Conservation (phyloP, 2,888 invertebrate species). For the Hyles lineata region DNA sequence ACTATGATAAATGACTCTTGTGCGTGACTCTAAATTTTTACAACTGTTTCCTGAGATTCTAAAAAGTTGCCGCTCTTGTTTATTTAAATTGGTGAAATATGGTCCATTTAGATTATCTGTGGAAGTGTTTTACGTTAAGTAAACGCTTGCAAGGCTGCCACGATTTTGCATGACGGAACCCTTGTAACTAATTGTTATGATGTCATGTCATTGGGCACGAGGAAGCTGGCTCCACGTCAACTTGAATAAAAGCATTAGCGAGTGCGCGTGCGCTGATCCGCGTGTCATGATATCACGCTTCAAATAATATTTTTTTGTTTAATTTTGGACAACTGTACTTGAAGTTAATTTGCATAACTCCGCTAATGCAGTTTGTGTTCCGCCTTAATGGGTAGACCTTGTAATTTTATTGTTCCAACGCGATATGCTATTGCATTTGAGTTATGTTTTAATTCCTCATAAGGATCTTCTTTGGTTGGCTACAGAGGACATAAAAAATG, state of each 20-base stretch:
- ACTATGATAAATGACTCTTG: conserved; percentile 71
- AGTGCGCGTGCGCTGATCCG: conserved; percentile 45
- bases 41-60: conserved; percentile 50
- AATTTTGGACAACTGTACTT: conserved; percentile 26
- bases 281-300: conserved; percentile 58
- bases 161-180: neutral
- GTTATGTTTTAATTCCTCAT: too few species aligned
- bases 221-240: conserved; percentile 64
- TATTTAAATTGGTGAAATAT: conserved; percentile 12
- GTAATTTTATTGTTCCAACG: neutral
- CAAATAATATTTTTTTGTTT: conserved; percentile 27
- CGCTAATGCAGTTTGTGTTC: conserved; percentile 31
- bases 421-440: neutral
- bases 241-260: conserved; percentile 59
- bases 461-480: too few species aligned
- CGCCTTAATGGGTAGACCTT: conserved; percentile 14
- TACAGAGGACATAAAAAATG: too few species aligned
- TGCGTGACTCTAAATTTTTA: conserved; percentile 64
- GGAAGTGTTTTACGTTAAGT: neutral
- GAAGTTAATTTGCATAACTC: conserved; percentile 24
- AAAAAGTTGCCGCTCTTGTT: conserved; percentile 17
- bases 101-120: conserved; percentile 2
- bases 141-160: neutral
- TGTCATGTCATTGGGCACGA: conserved; percentile 55
- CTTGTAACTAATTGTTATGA: conserved; percentile 44